phyloP scores from a whole-genome alignment of 2,113 vertebrate genomes.

The Callospermophilus lateralis region DNA sequence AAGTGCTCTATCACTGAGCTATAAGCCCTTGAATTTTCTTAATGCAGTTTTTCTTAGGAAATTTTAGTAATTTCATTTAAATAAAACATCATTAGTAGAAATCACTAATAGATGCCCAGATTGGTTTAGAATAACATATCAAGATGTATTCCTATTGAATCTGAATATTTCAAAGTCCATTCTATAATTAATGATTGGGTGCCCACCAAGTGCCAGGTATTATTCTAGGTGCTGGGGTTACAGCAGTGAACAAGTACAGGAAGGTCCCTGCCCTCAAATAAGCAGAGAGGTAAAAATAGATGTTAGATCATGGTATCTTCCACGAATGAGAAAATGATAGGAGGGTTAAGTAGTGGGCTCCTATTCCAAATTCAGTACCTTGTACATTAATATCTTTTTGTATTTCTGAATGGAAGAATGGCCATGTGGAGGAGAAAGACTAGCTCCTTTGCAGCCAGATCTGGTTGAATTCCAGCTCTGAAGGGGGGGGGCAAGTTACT shows the following conservation, averaged over 20 bases:
- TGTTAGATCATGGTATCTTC: neutral
- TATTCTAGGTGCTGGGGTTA: neutral
- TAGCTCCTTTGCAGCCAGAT: neutral
- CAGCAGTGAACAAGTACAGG: neutral
- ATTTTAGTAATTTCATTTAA: neutral
- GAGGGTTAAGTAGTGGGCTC: neutral
- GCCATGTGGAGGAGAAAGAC: neutral
- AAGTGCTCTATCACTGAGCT: no score
- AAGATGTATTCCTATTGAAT: neutral
- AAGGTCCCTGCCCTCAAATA: neutral
- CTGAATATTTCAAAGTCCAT: neutral
- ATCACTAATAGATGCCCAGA: neutral
- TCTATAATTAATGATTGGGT: neutral
- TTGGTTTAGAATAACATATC: neutral
- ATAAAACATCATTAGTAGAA: constrained; percentile 3
- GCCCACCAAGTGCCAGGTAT: neutral
- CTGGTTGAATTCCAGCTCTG: neutral
- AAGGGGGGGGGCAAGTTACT: neutral
- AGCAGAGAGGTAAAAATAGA: constrained; percentile 35
- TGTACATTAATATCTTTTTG: neutral
- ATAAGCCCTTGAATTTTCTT: neutral
- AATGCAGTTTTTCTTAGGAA: neutral
- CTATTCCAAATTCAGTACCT: neutral
- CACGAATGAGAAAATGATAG: constrained; percentile 35
- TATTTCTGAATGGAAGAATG: constrained; percentile 3